Evolutionary conservation across 2,113 vertebrate genomes (phyloP).

Genomic region (Strix aluco): DNA sequence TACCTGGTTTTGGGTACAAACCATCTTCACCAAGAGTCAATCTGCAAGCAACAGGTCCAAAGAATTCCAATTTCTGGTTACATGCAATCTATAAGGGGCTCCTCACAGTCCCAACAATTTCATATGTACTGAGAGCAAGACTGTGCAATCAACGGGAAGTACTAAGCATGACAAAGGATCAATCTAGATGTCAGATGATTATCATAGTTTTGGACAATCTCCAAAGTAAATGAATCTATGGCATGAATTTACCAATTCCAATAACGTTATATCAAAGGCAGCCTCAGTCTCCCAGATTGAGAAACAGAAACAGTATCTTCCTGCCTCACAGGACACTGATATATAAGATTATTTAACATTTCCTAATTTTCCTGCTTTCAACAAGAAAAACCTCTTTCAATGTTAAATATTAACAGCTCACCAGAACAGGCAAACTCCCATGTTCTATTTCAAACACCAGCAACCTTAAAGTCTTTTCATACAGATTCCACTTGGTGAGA

Average conservation of each 20-base stretch:
- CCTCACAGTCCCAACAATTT: neutral
- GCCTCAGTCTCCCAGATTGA: neutral
- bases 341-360: neutral
- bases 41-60: neutral
- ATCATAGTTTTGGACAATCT: neutral
- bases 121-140: neutral
- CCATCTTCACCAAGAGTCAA: neutral
- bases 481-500: constrained; percentile 80
- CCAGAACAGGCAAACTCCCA: constrained; percentile 74
- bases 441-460: constrained; percentile 70
- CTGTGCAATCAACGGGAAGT: neutral
- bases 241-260: neutral
- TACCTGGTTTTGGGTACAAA: neutral
- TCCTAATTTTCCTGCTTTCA: neutral
- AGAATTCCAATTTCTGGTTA: neutral
- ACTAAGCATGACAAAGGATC: neutral
- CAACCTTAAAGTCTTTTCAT: constrained; percentile 77
- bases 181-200: neutral
- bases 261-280: neutral
- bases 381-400: neutral
- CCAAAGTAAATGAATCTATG: neutral
- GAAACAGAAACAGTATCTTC: neutral
- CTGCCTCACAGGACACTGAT: neutral
- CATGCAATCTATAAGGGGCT: neutral
- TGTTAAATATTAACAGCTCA: constrained; percentile 44